Percentiles rank a stretch among this genome's conserved stretches.
phyloP scores from a whole-genome alignment of 2,113 vertebrate species.

The Sorex fumeus region DNA sequence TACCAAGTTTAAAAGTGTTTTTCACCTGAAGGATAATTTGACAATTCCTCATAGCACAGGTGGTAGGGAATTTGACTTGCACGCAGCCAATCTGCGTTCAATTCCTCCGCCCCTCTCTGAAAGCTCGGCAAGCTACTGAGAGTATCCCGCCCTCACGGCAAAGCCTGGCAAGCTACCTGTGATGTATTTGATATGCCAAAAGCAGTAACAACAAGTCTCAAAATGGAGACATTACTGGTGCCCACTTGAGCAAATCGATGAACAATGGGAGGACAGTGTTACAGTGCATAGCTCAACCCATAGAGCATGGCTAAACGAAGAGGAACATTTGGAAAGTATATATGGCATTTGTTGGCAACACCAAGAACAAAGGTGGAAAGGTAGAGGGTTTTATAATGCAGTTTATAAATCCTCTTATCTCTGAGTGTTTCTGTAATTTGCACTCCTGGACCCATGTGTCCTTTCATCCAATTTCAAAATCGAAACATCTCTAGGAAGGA shows the following conservation, averaged over 20 bases:
- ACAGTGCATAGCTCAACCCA: not conserved
- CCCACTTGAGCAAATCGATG: too few species aligned
- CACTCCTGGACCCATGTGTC: conserved; percentile 39
- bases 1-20: not conserved
- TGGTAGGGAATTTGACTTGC: too few species aligned
- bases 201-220: too few species aligned
- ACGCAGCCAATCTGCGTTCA: too few species aligned
- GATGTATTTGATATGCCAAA: too few species aligned
- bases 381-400: conserved; percentile 16
- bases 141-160: too few species aligned
- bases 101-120: too few species aligned
- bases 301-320: not conserved
- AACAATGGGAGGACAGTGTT: too few species aligned
- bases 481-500: conserved; percentile 57
- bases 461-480: conserved; percentile 76
- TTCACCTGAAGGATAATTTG: not conserved
- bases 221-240: too few species aligned
- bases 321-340: conserved; percentile 36
- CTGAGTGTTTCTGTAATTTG: conserved; percentile 47
- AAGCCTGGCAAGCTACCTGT: too few species aligned
- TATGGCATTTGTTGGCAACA: conserved; percentile 34
- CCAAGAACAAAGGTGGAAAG: conserved; percentile 42
- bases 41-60: not conserved
- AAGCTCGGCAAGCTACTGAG: too few species aligned
- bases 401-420: conserved; percentile 42